A percentile compares a stretch with the other conserved stretches of the same genome.
Conservation (phyloP, 1,140 invertebrate species). For the Onthophagus taurus region DNA sequence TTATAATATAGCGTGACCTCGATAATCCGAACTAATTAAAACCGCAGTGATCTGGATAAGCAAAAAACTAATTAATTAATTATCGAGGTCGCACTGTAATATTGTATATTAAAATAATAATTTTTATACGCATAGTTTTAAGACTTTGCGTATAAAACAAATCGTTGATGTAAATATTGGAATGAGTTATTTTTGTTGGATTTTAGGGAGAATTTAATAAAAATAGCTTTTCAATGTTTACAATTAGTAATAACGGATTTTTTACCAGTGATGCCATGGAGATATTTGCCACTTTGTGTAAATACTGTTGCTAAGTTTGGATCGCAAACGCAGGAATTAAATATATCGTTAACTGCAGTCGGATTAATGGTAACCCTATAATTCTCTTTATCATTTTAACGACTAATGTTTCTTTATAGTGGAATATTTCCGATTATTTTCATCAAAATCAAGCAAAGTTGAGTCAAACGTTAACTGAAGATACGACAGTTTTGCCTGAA, state of each 20-base stretch:
- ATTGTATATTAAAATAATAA: no score
- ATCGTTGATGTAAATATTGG: no score
- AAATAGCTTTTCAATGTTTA: conserved; percentile 91
- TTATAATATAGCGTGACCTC: no score
- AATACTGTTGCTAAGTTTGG: conserved; percentile 95
- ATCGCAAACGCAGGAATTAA: conserved; percentile 91
- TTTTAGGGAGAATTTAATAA: conserved; percentile 77
- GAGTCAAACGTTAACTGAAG: conserved; percentile 56
- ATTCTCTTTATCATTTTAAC: background rate
- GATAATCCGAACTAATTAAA: background rate
- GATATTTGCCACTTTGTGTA: conserved; percentile 81
- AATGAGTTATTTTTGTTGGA: no score
- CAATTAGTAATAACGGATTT: conserved; percentile 97
- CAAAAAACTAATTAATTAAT: no score
- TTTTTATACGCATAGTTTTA: no score
- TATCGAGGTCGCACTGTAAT: no score
- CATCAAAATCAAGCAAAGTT: conserved; percentile 91
- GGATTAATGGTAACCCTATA: conserved; percentile 71
- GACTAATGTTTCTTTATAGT: conserved; percentile 48
- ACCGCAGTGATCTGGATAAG: no score
- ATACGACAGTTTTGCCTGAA: conserved; percentile 66
- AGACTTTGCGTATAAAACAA: no score
- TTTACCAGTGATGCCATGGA: conserved; percentile 76
- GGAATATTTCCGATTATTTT: conserved; percentile 96
- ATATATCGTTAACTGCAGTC: conserved; percentile 96